Evolutionary conservation across 2,113 vertebrate species (phyloP).

Genomic region (Carollia perspicillata): DNA sequence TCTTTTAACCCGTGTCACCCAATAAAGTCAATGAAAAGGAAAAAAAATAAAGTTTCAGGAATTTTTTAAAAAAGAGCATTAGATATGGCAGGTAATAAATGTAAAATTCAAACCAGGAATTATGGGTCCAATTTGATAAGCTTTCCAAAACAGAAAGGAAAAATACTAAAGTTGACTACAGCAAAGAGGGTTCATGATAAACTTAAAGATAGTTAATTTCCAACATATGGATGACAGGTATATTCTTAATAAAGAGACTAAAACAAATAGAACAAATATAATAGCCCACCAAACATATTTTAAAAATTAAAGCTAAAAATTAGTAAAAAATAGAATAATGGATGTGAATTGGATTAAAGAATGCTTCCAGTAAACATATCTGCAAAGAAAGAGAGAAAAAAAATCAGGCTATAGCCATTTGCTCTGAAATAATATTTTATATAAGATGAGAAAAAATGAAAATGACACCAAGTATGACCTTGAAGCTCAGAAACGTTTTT

Average conservation of each 20-base stretch:
- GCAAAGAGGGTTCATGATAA: background rate
- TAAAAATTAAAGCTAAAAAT: conserved; percentile 1
- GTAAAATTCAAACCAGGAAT: conserved; percentile 6
- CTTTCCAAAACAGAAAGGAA: background rate
- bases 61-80: background rate
- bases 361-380: background rate
- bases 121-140: background rate
- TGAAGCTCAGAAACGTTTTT: background rate
- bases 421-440: background rate
- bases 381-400: background rate
- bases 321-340: conserved; percentile 20
- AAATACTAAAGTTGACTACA: background rate
- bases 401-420: background rate
- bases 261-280: conserved; percentile 15
- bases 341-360: background rate
- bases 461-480: background rate
- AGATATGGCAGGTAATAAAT: background rate
- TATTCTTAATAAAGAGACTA: conserved; percentile 7
- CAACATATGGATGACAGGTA: background rate
- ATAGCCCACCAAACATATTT: background rate
- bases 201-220: conserved; percentile 40
- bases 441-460: background rate
- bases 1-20: too few species aligned
- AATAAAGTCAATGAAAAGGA: too few species aligned
- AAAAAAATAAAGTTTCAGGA: too few species aligned